A percentile compares a stretch with the other conserved stretches of the same genome.
Evolutionary conservation across 2,113 vertebrate species (phyloP).

Genomic region (Gobius niger): DNA sequence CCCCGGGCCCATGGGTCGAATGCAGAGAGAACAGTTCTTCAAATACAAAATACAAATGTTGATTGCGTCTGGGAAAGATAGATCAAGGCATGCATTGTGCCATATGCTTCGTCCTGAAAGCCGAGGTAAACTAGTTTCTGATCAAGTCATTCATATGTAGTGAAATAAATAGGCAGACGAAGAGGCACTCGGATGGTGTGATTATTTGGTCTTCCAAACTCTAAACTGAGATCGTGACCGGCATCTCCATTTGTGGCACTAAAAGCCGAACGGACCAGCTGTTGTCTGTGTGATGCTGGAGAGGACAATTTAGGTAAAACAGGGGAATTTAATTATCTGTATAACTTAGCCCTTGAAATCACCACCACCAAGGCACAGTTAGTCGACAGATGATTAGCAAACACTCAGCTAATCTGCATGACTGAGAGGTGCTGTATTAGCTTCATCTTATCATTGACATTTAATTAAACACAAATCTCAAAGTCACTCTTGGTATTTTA

Average conservation of each 20-base stretch:
- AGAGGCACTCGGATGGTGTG: constrained; percentile 4
- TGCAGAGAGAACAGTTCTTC: no score
- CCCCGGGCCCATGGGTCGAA: no score
- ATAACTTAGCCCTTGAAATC: neutral
- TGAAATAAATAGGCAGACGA: neutral
- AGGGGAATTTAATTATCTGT: neutral
- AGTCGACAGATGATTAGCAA: neutral
- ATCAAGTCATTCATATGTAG: neutral
- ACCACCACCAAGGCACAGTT: neutral
- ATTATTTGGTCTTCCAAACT: constrained; percentile 9
- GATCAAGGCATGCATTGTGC: no score
- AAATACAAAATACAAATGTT: no score
- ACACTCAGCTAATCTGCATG: neutral
- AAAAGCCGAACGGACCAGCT: constrained; percentile 9
- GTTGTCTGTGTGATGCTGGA: constrained; percentile 10
- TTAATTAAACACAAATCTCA: neutral
- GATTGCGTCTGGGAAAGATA: no score
- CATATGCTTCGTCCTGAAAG: no score
- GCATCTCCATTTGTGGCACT: constrained; percentile 8
- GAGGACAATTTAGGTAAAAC: constrained; percentile 8
- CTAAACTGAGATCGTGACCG: constrained; percentile 2
- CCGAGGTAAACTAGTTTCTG: neutral
- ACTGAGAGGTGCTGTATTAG: neutral
- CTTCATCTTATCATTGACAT: neutral
- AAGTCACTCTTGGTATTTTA: no score